Evolutionary conservation across 2,113 vertebrate species (phyloP), one percentile per base, ranked within the genome.

Genomic region (Brachyhypopomus occidentalis): DNA sequence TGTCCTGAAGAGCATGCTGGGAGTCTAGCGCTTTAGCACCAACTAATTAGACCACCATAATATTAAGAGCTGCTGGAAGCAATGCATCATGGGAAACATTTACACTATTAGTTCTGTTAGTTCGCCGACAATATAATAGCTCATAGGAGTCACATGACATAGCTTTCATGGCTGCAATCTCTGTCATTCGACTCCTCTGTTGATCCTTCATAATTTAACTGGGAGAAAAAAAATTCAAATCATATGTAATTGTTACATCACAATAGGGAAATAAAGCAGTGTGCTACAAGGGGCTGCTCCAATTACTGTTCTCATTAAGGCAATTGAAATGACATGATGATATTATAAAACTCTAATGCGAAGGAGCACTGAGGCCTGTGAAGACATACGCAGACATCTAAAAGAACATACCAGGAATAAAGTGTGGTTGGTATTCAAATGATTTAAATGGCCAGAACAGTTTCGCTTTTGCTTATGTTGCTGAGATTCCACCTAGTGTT

Each of bases 11-110:
- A 83, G 77, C 83, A 84, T 84, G 83, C 83, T 83, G 88, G 85
- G 88, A 89, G 85, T 79, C 72, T 67, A 56, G 74, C 59, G 84
- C 86, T 85, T 87, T 78, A 85, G 82, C 79, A 64, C 82, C 88
- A 87, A 86, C 88, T 89, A 87, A 89, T 87, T 87, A 89, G 85
- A 86, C 86, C 80, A 86, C 84, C 84, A 87, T 86, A 89, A 89
- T 87, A 85, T 87, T 84, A 85, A 82, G 82, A 83, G 80, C 83
- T 83, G 77, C 83, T 86, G 85, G 85, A 86, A 89, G 86, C 75
- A 66, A 71, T 87, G 88, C 86, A 87, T 89, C 84, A 82, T 89
- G 86, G 86, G 86, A 89, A 86, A 84, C 64, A 25, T 75, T 82
- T 79, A 80, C 77, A 84, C 75, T 83, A 86, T 86, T 87, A 84